Evolutionary conservation across 2,797 vertebrate genomes (phyloP), one percentile per base, ranked within the genome.

Genomic region (Sternotherus odoratus): DNA sequence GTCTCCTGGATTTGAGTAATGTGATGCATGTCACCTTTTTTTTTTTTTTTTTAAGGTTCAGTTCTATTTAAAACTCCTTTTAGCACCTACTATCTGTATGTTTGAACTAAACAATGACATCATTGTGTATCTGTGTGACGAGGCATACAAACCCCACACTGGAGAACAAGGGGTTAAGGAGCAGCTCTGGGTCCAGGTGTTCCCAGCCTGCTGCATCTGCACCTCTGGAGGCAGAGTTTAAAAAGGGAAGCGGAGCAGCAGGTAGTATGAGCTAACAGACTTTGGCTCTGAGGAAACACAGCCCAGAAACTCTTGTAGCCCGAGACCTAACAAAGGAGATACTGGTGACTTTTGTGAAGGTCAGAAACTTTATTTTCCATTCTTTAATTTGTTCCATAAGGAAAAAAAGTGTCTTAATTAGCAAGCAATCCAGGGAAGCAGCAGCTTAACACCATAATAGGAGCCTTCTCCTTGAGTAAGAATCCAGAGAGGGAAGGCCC

Each of bases 1-100:
- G 12, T 94, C 80, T 86, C 8, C 12, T 89, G 33, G 77, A 79
- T 83, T 39, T 66, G 72, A 82, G 4, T 16, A 48, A 6, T 15
- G 26, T 3, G 2, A 4, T 74, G 54, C 43, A n/a, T 33, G 56
- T 43, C 1, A 1, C 4, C n/a, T n/a, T n/a, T n/a, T n/a, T n/a
- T n/a, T n/a, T n/a, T n/a, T 39, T 16, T 79, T 46, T 88, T 51
- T 50, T n/a, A 80, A 88, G 43, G 43, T 21, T 80, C 49, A 2
- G 1, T 74, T 82, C 17, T 1, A 72, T 63, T 88, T 86, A 54
- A 93, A 90, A 39, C 26, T 69, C 77, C 8, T 85, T 90, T 91
- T 80, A 26, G 33, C 1, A 39, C 1, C 77, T 89, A 11, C 1
- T 82, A 69, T 75, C 78, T 39, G 2, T 1, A 60, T 57, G 26